Evolutionary conservation across 2,888 invertebrate genomes (phyloP).

Genomic region (Euproctis similis): DNA sequence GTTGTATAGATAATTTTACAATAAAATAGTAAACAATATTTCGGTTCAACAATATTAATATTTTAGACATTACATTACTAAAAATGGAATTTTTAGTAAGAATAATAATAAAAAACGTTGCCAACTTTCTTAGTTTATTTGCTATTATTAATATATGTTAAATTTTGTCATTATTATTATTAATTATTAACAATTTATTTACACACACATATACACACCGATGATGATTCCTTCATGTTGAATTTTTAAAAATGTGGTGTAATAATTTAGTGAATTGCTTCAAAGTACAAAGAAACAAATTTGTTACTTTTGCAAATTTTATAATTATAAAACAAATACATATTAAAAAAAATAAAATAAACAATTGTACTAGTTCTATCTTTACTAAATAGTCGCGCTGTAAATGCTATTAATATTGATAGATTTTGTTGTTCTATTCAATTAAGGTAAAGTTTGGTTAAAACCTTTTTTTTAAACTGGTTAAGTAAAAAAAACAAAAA

Average conservation of each 20-base stretch:
- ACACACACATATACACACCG: slow-evolving; percentile 60
- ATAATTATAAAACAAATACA: slow-evolving; percentile 74
- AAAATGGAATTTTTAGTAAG: slow-evolving; percentile 66
- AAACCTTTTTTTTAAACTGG: too few relatives aligned
- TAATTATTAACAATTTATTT: slow-evolving; percentile 73
- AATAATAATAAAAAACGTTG: slow-evolving; percentile 69
- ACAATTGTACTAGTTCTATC: slow-evolving; percentile 57
- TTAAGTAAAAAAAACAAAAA: too few relatives aligned
- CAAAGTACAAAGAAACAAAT: slow-evolving; percentile 81
- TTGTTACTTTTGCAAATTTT: slow-evolving; percentile 85
- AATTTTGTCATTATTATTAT: slow-evolving; percentile 67
- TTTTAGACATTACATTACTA: slow-evolving; percentile 66
- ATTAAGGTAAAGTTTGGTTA: too few relatives aligned
- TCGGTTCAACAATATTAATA: slow-evolving; percentile 59
- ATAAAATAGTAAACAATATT: slow-evolving; percentile 35
- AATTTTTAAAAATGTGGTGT: slow-evolving; percentile 69
- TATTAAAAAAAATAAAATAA: slow-evolving; percentile 64
- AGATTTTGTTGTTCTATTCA: slow-evolving; percentile 54
- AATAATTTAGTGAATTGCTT: slow-evolving; percentile 80
- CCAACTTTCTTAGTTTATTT: slow-evolving; percentile 73
- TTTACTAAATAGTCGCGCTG: slow-evolving; percentile 69
- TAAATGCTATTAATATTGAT: slow-evolving; percentile 60
- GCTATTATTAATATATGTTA: slow-evolving; percentile 73
- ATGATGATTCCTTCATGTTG: slow-evolving; percentile 63
- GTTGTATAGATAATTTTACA: slow-evolving; percentile 55